Base-by-base conservation (phyloP, 2,113 vertebrate genomes). In the Alexandromys fortis region DNA sequence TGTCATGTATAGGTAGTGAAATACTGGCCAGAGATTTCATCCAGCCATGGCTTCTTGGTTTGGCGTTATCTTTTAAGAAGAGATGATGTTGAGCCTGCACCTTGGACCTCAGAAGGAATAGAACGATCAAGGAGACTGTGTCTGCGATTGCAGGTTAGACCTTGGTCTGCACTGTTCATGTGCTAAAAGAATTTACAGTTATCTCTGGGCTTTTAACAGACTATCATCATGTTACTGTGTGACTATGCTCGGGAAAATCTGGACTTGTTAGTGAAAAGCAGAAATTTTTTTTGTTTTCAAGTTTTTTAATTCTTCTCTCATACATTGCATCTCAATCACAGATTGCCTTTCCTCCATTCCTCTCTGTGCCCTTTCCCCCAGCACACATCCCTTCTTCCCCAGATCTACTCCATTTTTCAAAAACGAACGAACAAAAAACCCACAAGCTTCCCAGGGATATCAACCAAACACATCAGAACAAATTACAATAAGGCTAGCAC, bases 11-110 rank as follows among this genome's bases (percentile, higher is more conserved):
- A 99, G 99, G 99, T 99, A 97, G 99, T 99, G n/a, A 99, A 99
- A 98, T 99, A 99, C 91, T 99, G 99, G 99, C 99, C 99, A 42
- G 99, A 99, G 98, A 99, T 99, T 65, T 99, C 99, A 92, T 99
- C 99, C 94, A 99, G 99, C 96, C 99, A 99, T 96, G 99, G 99
- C 26, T 99, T 99, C 98, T 98, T 99, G 97, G 99, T 99, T 95
- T 99, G 99, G 99, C 98, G 99, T 47, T 99, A 99, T 97, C 98
- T 99, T 97, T 98, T 99, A 98, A 99, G 99, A 97, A 99, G 99
- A 94, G 99, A 99, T 92, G 99, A 99, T n/a, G 88, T 98, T 95
- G 99, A 99, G 91, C 99, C 99, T 78, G 99, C 99, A 3, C 99
- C 99, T 14, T 99, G 99, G 99, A 99, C 99, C 6, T 99, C 99